Evolutionary conservation across 2,797 vertebrate species (phyloP), one percentile per base, ranked within the genome.

Genomic region (Miichthys miiuy): DNA sequence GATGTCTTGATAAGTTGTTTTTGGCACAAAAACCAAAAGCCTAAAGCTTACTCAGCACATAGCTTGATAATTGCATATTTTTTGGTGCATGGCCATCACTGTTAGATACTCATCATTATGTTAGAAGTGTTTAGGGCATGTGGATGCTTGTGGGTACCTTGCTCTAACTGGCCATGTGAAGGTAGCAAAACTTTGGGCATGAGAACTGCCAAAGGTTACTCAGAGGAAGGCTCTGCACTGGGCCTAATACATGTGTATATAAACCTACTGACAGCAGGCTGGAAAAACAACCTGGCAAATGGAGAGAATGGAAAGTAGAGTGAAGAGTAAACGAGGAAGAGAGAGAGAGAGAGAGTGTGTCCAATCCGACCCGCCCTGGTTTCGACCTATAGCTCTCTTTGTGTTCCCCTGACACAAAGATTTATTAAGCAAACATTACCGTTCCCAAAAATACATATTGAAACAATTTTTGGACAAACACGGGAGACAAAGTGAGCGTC

Each of bases 381-480:
- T 91, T 88, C 73, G 72, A 91, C 91, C 93, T 92, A 88, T 86
- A 88, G 82, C 71, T 84, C 82, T 79, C 84, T 93, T 94, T 94
- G 92, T 94, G 65, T 89, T 92, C 85, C 82, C 58, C 84, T 95
- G 93, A 94, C 93, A 94, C 84, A 83, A 94, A 94, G 94, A 95
- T 94, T 93, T 94, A 95, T 95, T 85, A 82, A 87, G 92, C 90
- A 95, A 95, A 95, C 94, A 94, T 90, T 79, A 92, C 92, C 91
- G 18, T 91, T 93, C 89, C 89, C 92, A 91, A 95, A 95, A 95
- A 95, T 94, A 95, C 93, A 95, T 95, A 95, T 94, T 94, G 92
- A 93, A 94, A 94, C 90, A 89, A 91, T 89, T 94, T 94, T 91
- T 88, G 74, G 91, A 88, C 94, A 95, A 95, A 95, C 91, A 95